These are phyloP conservation scores for Rhagoletis zephyria DNA, from an alignment of 1,140 invertebrate species.

Conservation along the genomic window DNA sequence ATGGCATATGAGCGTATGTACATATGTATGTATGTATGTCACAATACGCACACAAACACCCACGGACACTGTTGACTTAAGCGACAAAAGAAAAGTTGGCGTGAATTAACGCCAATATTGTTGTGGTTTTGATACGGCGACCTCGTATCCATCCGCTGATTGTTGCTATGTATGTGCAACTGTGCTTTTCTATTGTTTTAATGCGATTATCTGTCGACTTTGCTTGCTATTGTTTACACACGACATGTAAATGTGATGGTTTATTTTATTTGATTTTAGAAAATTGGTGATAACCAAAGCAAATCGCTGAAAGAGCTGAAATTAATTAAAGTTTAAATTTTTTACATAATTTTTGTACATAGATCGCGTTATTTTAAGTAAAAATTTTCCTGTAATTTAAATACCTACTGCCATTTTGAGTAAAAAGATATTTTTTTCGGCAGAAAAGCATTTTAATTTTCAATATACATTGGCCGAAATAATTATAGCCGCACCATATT, in stretches of 20 bases:
- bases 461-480: no score
- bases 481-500: no score
- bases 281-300: no score
- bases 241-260: not conserved
- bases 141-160: not conserved
- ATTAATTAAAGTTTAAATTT: no score
- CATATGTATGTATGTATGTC: not conserved
- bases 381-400: no score
- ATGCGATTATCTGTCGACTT: not conserved
- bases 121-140: slow-evolving; percentile 24
- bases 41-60: not conserved
- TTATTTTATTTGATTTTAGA: not conserved
- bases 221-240: not conserved
- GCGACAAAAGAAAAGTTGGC: slow-evolving; percentile 22
- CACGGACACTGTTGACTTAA: not conserved
- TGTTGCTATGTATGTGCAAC: not conserved
- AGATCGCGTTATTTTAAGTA: no score
- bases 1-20: not conserved
- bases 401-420: no score
- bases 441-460: no score
- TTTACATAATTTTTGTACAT: no score
- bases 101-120: not conserved
- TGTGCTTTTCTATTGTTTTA: not conserved
- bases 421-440: no score
- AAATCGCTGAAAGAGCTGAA: no score